Conservation (phyloP, 2,888 invertebrate genomes). For the Lasioglossum vierecki region DNA sequence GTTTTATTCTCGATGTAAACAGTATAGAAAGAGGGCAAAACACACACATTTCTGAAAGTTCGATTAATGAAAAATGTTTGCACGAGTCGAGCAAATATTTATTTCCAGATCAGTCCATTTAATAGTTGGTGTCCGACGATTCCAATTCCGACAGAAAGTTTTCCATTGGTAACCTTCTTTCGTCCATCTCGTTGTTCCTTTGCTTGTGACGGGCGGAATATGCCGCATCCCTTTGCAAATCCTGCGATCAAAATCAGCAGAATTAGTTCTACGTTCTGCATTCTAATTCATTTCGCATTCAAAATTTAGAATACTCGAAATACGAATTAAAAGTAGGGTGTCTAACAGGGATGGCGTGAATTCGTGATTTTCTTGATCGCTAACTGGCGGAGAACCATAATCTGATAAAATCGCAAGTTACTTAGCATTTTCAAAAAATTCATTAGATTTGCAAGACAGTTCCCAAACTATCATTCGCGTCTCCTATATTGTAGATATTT, state of each 20-base stretch:
- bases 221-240: slow-evolving; percentile 28
- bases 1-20: slow-evolving; percentile 32
- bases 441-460: no score
- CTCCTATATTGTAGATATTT: no score
- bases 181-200: slow-evolving; percentile 35
- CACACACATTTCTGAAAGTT: slow-evolving; percentile 37
- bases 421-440: no score
- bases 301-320: not conserved
- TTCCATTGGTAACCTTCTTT: slow-evolving; percentile 48
- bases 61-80: slow-evolving; percentile 47
- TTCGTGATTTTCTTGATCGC: no score
- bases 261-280: not conserved
- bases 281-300: not conserved
- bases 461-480: no score
- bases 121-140: slow-evolving; percentile 59
- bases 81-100: slow-evolving; percentile 38
- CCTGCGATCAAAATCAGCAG: slow-evolving; percentile 30
- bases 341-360: not conserved
- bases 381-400: no score
- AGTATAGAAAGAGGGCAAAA: slow-evolving; percentile 25
- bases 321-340: not conserved
- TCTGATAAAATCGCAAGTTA: no score
- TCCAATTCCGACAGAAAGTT: slow-evolving; percentile 55
- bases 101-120: slow-evolving; percentile 39
- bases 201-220: slow-evolving; percentile 37